Conservation (phyloP, 2,797 vertebrate genomes). For the Propithecus perrieri region DNA sequence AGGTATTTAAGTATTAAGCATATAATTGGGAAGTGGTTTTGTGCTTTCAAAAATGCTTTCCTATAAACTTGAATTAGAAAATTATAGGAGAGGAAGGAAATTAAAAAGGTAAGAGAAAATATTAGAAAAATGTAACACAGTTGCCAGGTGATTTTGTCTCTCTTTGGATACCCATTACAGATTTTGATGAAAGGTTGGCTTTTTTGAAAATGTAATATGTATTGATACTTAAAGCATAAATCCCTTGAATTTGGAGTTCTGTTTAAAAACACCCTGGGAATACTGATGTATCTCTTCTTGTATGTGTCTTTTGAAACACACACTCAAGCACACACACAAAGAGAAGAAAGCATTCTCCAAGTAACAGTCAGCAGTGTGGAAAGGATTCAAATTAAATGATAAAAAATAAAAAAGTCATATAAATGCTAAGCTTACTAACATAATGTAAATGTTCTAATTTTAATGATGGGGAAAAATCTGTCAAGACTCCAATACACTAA, state of each 20-base stretch:
- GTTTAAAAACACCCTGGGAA: conserved; percentile 43
- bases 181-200: conserved; percentile 54
- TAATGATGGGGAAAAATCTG: not conserved
- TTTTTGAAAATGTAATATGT: conserved; percentile 58
- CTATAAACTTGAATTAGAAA: conserved; percentile 53
- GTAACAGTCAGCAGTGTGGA: conserved; percentile 8
- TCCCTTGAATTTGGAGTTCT: conserved; percentile 62
- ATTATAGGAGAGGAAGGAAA: conserved; percentile 33
- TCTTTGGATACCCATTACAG: conserved; percentile 27
- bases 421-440: not conserved
- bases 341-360: conserved; percentile 61
- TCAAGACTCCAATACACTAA: not conserved
- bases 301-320: conserved; percentile 46
- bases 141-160: conserved; percentile 49
- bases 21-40: conserved; percentile 69
- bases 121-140: not conserved
- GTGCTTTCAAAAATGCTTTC: conserved; percentile 57
- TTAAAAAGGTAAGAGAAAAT: conserved; percentile 33
- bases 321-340: not conserved
- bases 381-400: conserved; percentile 62
- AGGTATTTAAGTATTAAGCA: conserved; percentile 65
- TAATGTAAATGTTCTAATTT: conserved; percentile 30
- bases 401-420: not conserved
- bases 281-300: conserved; percentile 44
- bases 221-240: conserved; percentile 59